These are phyloP conservation scores for Drosophila multiciliata DNA, from an alignment of 2,888 invertebrate species.

Conservation along the genomic window DNA sequence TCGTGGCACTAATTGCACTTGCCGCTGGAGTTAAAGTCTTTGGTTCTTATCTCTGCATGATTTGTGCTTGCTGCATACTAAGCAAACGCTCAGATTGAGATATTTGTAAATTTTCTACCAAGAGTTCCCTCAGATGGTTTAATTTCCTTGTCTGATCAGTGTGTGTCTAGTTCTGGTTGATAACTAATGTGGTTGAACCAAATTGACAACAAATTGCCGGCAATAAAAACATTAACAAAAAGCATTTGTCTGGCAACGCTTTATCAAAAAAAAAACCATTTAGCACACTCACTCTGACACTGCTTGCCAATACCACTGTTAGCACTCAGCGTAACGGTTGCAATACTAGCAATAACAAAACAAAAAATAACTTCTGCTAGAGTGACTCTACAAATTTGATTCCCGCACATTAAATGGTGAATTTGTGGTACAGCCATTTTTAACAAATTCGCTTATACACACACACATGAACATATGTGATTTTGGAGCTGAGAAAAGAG, in stretches of 20 bases:
- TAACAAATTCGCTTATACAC: conserved; percentile 45
- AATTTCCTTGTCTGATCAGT: background rate
- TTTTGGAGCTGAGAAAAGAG: conserved; percentile 46
- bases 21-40: conserved; percentile 21
- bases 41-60: conserved; percentile 50
- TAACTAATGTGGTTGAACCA: background rate
- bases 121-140: background rate
- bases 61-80: conserved; percentile 55
- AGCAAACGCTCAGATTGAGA: conserved; percentile 26
- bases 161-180: background rate
- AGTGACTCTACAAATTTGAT: conserved; percentile 49
- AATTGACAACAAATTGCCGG: background rate
- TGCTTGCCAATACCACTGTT: conserved; percentile 38
- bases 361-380: conserved; percentile 21
- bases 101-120: conserved; percentile 28
- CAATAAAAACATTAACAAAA: background rate
- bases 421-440: conserved; percentile 5
- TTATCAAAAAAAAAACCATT: conserved; percentile 27
- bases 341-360: conserved; percentile 19
- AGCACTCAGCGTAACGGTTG: conserved; percentile 46
- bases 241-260: background rate
- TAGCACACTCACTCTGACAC: conserved; percentile 17
- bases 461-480: conserved; percentile 1
- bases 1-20: conserved; percentile 71
- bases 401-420: conserved; percentile 11